Evolutionary conservation across 2,888 invertebrate genomes (phyloP).

Genomic region (Eulithis prunata): DNA sequence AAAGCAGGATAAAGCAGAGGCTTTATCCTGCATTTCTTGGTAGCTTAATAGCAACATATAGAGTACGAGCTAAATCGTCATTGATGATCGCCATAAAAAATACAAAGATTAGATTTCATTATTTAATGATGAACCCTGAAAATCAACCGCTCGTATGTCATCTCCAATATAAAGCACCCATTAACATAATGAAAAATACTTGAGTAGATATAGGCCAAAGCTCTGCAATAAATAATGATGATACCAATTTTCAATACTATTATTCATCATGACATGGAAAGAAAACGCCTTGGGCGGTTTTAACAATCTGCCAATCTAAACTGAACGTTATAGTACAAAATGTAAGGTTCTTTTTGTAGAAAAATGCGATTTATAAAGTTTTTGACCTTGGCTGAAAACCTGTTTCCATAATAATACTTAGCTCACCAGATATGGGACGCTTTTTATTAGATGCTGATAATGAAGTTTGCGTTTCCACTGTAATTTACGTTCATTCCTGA

Average conservation of each 20-base stretch:
- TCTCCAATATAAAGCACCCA: constrained; percentile 48
- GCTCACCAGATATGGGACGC: constrained; percentile 27
- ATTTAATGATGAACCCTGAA: constrained; percentile 21
- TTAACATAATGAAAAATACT: constrained; percentile 67
- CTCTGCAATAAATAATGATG: constrained; percentile 55
- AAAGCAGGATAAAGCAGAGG: too few relatives aligned
- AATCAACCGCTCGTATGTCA: constrained; percentile 37
- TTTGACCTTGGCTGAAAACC: constrained; percentile 42
- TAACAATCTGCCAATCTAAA: constrained; percentile 2
- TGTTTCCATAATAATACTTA: constrained; percentile 36
- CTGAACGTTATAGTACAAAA: not conserved
- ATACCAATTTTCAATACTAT: constrained; percentile 67
- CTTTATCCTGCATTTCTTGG: too few relatives aligned
- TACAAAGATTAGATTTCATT: not conserved
- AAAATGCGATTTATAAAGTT: not conserved
- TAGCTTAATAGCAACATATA: too few relatives aligned
- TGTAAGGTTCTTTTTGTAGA: constrained; percentile 15
- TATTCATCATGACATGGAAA: constrained; percentile 45
- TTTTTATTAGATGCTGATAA: constrained; percentile 34
- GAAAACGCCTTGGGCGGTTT: constrained; percentile 45
- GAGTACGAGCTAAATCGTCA: too few relatives aligned
- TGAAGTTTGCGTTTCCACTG: not conserved
- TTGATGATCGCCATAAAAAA: too few relatives aligned
- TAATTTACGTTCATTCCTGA: not conserved
- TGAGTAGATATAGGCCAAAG: constrained; percentile 67